Evolutionary conservation across 2,888 invertebrate genomes (phyloP).

Genomic region (Spodoptera picta): DNA sequence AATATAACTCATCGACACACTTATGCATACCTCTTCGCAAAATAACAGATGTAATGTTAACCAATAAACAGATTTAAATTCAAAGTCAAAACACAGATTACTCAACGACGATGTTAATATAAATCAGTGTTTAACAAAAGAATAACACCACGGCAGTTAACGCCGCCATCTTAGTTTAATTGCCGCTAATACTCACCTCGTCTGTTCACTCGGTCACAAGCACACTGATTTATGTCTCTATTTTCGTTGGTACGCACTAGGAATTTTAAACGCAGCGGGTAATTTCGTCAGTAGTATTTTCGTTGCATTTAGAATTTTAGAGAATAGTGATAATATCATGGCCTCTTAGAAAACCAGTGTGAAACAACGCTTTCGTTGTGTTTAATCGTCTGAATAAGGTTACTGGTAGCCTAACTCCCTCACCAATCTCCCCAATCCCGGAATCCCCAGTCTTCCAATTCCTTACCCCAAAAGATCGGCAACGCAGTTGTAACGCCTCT

Average conservation of each 20-base stretch:
- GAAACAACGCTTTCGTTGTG: too few species aligned
- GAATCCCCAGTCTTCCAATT: too few species aligned
- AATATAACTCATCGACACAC: background rate
- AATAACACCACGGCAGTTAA: too few species aligned
- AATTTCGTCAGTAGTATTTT: background rate
- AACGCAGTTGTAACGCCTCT: too few species aligned
- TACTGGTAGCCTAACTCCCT: too few species aligned
- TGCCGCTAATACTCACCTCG: constrained; percentile 1
- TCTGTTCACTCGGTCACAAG: constrained; percentile 9
- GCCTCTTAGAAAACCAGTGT: too few species aligned
- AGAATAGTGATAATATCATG: too few species aligned
- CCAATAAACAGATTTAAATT: constrained; percentile 8
- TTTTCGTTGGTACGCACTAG: constrained; percentile 26
- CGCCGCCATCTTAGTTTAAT: constrained; percentile 5
- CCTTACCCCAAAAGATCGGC: too few species aligned
- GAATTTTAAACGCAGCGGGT: background rate
- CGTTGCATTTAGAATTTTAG: too few species aligned
- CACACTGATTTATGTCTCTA: constrained; percentile 9
- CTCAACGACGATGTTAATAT: constrained; percentile 7
- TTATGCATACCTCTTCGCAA: background rate
- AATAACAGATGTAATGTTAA: constrained; percentile 1
- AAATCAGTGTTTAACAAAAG: constrained; percentile 24
- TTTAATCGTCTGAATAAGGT: too few species aligned
- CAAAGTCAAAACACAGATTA: constrained; percentile 42
- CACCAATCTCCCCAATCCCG: too few species aligned